A percentile compares a stretch with the other conserved stretches of the same genome.
Conservation (phyloP, 30 jellyfish, hydroid and myxozoan species). For the Pelagia noctiluca region DNA sequence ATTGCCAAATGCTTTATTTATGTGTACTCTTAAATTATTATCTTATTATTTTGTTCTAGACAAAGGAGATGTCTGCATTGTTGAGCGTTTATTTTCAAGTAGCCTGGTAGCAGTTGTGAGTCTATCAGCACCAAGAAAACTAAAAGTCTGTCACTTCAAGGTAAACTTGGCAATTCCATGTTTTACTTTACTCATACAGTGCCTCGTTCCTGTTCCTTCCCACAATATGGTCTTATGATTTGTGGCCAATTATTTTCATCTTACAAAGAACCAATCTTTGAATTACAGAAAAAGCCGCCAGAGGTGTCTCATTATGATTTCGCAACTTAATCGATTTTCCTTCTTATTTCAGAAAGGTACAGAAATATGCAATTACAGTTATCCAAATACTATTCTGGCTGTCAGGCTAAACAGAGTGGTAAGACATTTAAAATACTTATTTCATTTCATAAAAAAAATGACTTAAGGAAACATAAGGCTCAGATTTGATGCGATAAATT, state of each 20-base stretch:
- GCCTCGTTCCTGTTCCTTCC: background rate
- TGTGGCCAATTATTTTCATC: background rate
- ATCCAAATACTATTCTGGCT: constrained; percentile 97
- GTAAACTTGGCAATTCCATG: constrained; percentile 10
- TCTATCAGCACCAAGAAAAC: constrained; percentile 97
- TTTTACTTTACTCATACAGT: background rate
- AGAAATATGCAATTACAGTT: constrained; percentile 98
- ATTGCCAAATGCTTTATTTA: background rate
- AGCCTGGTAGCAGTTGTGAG: constrained; percentile 97
- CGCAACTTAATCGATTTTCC: background rate
- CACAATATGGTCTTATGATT: background rate
- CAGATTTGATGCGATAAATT: too few species aligned
- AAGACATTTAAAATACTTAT: background rate
- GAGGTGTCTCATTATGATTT: too few species aligned
- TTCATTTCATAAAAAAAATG: too few species aligned
- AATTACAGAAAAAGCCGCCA: background rate
- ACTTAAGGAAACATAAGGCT: too few species aligned
- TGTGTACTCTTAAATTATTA: background rate
- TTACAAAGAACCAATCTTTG: background rate
- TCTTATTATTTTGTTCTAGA: constrained; percentile 47
- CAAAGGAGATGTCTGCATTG: constrained; percentile 97
- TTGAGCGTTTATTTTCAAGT: constrained; percentile 94
- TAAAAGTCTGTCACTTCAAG: constrained; percentile 98
- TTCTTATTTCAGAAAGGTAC: constrained; percentile 88
- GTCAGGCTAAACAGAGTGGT: constrained; percentile 97